Percentiles rank a stretch among this genome's conserved stretches.
phyloP scores from a whole-genome alignment of 2,113 vertebrate genomes.

The Corythornis madagascariensis region DNA sequence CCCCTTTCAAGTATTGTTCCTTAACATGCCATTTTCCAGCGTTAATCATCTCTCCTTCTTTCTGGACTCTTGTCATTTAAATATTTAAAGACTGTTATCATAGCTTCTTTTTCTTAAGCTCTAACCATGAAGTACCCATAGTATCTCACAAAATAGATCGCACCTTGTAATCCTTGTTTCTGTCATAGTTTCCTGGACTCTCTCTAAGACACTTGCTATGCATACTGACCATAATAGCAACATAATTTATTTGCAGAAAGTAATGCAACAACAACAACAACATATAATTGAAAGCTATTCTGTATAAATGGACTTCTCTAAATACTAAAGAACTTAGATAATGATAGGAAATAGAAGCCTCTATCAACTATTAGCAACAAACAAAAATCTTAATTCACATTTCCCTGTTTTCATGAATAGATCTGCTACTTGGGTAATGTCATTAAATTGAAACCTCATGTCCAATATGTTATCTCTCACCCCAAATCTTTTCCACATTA shows the following conservation, averaged over 20 bases:
- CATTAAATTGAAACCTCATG: slow-evolving; percentile 52
- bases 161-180: slow-evolving; percentile 48
- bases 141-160: slow-evolving; percentile 48
- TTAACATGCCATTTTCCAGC: background rate
- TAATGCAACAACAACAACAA: background rate
- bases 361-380: background rate
- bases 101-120: slow-evolving; percentile 34
- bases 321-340: background rate
- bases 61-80: slow-evolving; percentile 28
- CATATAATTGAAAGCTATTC: background rate
- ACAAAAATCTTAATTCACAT: slow-evolving; percentile 8
- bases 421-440: slow-evolving; percentile 15
- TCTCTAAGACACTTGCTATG: background rate
- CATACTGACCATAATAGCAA: background rate
- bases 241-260: background rate
- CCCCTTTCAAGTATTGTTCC: slow-evolving; percentile 19
- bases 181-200: slow-evolving; percentile 31
- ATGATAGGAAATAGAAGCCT: background rate
- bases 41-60: slow-evolving; percentile 7
- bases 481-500: slow-evolving; percentile 47
- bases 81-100: slow-evolving; percentile 14
- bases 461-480: slow-evolving; percentile 39
- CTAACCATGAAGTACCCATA: background rate
- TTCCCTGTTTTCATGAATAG: background rate
- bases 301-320: background rate